These are phyloP conservation scores for Teleopsis dalmanni DNA, from an alignment of 1,140 invertebrate species.

Conservation along the genomic window DNA sequence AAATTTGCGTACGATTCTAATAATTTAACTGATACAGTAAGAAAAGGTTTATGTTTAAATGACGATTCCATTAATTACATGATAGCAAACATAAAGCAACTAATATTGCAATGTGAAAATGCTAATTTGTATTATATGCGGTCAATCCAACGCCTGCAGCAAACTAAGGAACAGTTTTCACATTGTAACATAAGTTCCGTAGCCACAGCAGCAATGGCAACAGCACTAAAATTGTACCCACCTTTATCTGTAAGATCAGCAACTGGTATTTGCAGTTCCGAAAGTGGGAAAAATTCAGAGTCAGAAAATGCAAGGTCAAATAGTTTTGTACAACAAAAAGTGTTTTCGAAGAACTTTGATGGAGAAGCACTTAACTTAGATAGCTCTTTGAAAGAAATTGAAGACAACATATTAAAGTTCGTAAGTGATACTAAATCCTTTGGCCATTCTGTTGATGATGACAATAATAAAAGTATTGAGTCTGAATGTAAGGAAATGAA, in stretches of 20 bases:
- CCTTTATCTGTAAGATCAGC: not conserved
- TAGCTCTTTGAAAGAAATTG: not conserved
- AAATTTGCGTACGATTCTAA: too few species aligned
- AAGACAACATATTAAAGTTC: not conserved
- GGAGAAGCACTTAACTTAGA: too few species aligned
- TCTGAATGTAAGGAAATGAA: not conserved
- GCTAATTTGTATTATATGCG: slow-evolving; percentile 1
- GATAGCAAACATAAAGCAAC: not conserved
- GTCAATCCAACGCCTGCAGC: not conserved
- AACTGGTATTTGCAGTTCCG: too few species aligned
- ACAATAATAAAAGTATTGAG: not conserved
- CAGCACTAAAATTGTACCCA: not conserved
- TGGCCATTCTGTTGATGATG: too few species aligned
- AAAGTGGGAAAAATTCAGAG: not conserved
- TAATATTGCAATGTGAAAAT: slow-evolving; percentile 1
- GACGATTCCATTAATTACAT: not conserved
- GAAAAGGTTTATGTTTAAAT: too few species aligned
- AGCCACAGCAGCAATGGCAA: not conserved
- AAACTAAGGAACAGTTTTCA: not conserved
- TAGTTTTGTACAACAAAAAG: not conserved
- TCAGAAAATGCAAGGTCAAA: too few species aligned
- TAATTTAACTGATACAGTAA: too few species aligned
- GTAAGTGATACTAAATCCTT: too few species aligned
- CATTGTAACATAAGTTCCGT: not conserved
- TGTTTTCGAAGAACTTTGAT: too few species aligned